Conservation (phyloP, 2,888 invertebrate species). For the Sialis fuliginosa region DNA sequence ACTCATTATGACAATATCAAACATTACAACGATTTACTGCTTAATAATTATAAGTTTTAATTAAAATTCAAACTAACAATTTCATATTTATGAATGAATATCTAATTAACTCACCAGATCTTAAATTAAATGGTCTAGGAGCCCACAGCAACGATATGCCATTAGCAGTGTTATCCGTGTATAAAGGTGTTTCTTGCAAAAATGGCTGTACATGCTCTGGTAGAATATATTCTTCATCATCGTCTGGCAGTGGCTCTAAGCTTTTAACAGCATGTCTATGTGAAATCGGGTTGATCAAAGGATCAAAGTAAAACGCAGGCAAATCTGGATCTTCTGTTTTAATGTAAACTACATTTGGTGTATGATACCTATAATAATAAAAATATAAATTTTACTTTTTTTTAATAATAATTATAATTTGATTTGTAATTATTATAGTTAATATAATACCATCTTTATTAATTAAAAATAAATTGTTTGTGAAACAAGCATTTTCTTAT, state of each 20-base stretch:
- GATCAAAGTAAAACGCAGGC: constrained; percentile 99
- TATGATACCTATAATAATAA: constrained; percentile 70
- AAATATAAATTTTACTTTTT: constrained; percentile 2
- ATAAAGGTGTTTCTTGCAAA: constrained; percentile 85
- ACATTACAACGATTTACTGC: background rate
- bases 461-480: too few species aligned
- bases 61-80: background rate
- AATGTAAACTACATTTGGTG: constrained; percentile 97
- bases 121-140: constrained; percentile 90
- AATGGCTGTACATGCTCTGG: constrained; percentile 85
- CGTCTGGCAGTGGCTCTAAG: constrained; percentile 76
- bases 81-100: background rate
- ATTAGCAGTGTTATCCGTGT: constrained; percentile 97
- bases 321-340: constrained; percentile 99
- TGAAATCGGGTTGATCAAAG: constrained; percentile 96
- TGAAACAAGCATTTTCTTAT: too few species aligned
- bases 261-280: constrained; percentile 73
- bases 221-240: constrained; percentile 85
- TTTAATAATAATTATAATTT: too few species aligned
- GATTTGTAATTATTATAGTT: too few species aligned
- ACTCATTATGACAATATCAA: too few species aligned
- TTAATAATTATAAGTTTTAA: background rate
- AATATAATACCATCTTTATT: too few species aligned
- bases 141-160: constrained; percentile 96
- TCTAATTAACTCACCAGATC: constrained; percentile 44